phyloP scores from a whole-genome alignment of 2,797 vertebrate species.

The Odontamblyopus rebecca region DNA sequence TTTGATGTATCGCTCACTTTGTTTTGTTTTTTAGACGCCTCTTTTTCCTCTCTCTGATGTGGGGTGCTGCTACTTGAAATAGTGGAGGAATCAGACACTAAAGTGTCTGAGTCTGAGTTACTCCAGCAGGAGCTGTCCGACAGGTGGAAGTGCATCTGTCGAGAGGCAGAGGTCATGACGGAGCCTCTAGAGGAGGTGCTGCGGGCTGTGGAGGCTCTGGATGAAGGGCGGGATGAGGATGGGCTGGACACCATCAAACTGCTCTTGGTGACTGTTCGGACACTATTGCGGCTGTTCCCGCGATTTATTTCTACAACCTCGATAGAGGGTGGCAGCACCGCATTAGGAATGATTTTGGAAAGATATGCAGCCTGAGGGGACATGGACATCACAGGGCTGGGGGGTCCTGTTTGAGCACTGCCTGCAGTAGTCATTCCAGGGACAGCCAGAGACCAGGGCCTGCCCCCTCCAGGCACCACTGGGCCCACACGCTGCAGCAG shows the following conservation, averaged over 20 bases:
- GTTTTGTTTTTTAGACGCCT: conserved; percentile 42
- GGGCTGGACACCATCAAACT: conserved; percentile 90
- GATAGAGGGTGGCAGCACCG: conserved; percentile 89
- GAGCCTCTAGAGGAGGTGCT: conserved; percentile 83
- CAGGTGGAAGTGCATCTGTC: conserved; percentile 32
- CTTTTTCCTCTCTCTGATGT: conserved; percentile 27
- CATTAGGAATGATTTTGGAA: conserved; percentile 97
- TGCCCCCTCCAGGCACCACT: conserved; percentile 43
- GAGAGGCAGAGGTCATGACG: conserved; percentile 66
- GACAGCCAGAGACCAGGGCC: conserved; percentile 83
- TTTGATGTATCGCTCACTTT: conserved; percentile 51
- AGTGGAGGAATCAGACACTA: conserved; percentile 93
- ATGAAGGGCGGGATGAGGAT: conserved; percentile 81
- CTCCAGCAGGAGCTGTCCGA: conserved; percentile 83
- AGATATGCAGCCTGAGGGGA: conserved; percentile 94
- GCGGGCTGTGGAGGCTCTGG: conserved; percentile 80
- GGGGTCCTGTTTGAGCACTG: conserved; percentile 54
- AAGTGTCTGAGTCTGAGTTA: conserved; percentile 90
- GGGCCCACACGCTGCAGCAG: conserved; percentile 71
- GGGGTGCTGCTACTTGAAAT: conserved; percentile 85
- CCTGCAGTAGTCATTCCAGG: conserved; percentile 84
- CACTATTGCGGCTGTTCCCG: conserved; percentile 85
- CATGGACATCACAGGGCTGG: conserved; percentile 89
- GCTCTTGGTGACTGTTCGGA: conserved; percentile 85
- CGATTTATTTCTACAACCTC: conserved; percentile 92